These are phyloP conservation scores for Gambusia holbrooki DNA, from an alignment of 2,113 vertebrate genomes.

Conservation along the genomic window DNA sequence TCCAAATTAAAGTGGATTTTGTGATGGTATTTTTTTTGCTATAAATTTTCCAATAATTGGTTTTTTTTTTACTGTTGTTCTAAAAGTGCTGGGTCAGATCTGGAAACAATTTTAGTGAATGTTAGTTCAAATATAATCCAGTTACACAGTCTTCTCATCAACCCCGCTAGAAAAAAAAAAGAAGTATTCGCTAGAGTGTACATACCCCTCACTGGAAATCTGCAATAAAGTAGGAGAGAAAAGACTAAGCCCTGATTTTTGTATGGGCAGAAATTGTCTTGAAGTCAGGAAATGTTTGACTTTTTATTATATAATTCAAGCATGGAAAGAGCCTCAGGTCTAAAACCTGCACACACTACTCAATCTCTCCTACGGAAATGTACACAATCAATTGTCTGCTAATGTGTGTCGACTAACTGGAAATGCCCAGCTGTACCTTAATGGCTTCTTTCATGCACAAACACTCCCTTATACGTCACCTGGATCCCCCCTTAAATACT, in stretches of 20 bases:
- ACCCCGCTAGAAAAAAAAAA: no score
- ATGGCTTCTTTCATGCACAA: constrained; percentile 3
- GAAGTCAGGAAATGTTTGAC: not conserved
- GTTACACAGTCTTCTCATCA: not conserved
- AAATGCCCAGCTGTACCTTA: constrained; percentile 9
- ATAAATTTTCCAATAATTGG: no score
- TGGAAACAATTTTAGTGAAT: not conserved
- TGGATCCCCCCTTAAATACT: constrained; percentile 1
- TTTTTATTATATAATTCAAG: not conserved
- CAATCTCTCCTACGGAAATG: not conserved
- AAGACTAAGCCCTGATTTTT: not conserved
- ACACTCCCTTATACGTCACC: not conserved
- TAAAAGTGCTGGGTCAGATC: not conserved
- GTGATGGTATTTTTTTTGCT: not conserved
- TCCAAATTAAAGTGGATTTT: not conserved
- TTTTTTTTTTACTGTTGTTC: not conserved
- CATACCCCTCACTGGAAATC: not conserved
- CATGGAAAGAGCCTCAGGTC: not conserved
- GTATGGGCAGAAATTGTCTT: not conserved
- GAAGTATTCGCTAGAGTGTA: not conserved
- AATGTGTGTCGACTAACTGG: not conserved
- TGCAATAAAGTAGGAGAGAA: not conserved
- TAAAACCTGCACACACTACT: not conserved
- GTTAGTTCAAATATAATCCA: constrained; percentile 1
- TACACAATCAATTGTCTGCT: not conserved